phyloP scores from a whole-genome alignment of 1,140 invertebrate species.

The Drosophila nigromelanica region DNA sequence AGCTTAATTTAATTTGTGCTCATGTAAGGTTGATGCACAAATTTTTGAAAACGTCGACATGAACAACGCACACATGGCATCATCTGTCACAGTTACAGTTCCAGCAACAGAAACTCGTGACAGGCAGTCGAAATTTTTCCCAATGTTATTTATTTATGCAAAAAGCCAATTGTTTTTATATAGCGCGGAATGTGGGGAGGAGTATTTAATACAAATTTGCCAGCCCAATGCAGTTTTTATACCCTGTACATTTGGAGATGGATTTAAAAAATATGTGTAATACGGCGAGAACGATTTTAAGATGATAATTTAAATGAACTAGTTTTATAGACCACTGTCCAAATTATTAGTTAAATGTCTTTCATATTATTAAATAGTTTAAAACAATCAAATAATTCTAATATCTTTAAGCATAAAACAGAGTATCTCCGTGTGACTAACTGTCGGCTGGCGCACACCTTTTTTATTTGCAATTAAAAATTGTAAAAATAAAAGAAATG shows the following conservation, averaged over 20 bases:
- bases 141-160: conserved; percentile 48
- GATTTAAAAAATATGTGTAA: too few relatives aligned
- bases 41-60: conserved; percentile 17
- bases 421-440: neutral
- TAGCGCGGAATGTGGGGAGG: neutral
- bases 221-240: conserved; percentile 7
- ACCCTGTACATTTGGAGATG: neutral
- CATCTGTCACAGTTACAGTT: conserved; percentile 26
- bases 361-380: too few relatives aligned
- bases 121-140: conserved; percentile 30
- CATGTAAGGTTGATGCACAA: conserved; percentile 19
- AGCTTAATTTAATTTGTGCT: conserved; percentile 26
- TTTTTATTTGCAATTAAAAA: conserved; percentile 4
- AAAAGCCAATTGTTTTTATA: conserved; percentile 54
- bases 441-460: neutral
- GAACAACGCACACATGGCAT: conserved; percentile 21
- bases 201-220: conserved; percentile 1
- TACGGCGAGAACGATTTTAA: too few relatives aligned
- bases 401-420: neutral
- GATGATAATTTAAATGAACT: neutral
- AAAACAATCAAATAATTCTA: too few relatives aligned
- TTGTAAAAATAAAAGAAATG: conserved; percentile 18
- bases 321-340: too few relatives aligned
- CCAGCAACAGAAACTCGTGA: conserved; percentile 23
- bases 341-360: too few relatives aligned